phyloP scores from a whole-genome alignment of 2,113 vertebrate species.

The Neogobius melanostomus region DNA sequence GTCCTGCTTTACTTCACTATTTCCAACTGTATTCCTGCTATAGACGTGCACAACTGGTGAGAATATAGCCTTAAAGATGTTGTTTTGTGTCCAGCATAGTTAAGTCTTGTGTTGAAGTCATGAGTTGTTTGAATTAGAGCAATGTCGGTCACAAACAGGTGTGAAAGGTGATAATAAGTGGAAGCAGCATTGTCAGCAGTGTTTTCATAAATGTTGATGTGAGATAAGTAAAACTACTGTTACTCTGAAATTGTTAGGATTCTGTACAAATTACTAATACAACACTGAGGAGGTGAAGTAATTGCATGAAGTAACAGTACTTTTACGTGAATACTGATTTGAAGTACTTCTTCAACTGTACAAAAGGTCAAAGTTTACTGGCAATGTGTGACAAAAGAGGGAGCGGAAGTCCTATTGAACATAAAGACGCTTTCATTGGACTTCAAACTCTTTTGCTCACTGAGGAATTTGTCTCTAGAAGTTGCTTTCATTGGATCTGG shows the following conservation, averaged over 20 bases:
- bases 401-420: slow-evolving; percentile 39
- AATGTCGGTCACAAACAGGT: too few relatives aligned
- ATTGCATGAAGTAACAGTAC: neutral
- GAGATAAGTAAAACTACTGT: too few relatives aligned
- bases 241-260: too few relatives aligned
- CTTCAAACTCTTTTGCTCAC: slow-evolving; percentile 48
- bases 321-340: neutral
- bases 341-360: slow-evolving; percentile 60
- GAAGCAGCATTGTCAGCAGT: too few relatives aligned
- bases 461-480: slow-evolving; percentile 40
- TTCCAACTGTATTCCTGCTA: slow-evolving; percentile 57
- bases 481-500: slow-evolving; percentile 25
- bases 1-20: slow-evolving; percentile 69
- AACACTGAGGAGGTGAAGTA: neutral
- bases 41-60: slow-evolving; percentile 41
- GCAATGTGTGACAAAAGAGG: slow-evolving; percentile 40
- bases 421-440: slow-evolving; percentile 55
- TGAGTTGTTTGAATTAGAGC: neutral
- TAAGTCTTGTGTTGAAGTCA: neutral
- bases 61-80: neutral
- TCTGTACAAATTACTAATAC: too few relatives aligned
- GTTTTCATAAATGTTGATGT: too few relatives aligned
- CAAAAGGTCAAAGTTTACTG: slow-evolving; percentile 39
- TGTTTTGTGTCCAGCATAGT: slow-evolving; percentile 22
- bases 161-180: too few relatives aligned